Evolutionary conservation across 2,888 invertebrate species (phyloP).

Genomic region (Drosophila helvetica): DNA sequence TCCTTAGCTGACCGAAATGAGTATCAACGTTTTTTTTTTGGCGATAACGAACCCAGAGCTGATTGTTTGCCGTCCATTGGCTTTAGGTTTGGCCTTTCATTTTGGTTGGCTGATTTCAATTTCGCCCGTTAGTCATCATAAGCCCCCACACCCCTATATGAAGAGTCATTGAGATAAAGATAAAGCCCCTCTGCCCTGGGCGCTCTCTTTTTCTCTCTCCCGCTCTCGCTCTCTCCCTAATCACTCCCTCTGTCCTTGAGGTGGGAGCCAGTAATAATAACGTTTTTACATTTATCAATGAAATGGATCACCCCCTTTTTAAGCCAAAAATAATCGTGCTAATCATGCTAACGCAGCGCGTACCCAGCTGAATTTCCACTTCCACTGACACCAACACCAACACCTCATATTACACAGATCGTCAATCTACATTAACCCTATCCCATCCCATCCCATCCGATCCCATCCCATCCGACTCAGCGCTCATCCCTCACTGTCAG

Average conservation of each 20-base stretch:
- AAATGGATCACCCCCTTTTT: background rate
- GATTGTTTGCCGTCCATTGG: conserved; percentile 23
- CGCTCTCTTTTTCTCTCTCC: background rate
- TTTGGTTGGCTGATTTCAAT: conserved; percentile 71
- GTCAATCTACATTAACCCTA: conserved; percentile 35
- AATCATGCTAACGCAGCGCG: conserved; percentile 1
- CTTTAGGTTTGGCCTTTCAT: conserved; percentile 51
- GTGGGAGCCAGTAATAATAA: conserved; percentile 7
- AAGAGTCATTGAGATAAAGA: conserved; percentile 59
- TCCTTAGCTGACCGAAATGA: conserved; percentile 23
- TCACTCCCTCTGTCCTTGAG: background rate
- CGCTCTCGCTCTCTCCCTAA: conserved; percentile 4
- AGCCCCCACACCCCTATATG: conserved; percentile 1
- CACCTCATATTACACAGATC: conserved; percentile 28
- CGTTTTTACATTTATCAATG: conserved; percentile 31
- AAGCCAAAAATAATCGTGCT: background rate
- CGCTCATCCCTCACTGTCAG: background rate
- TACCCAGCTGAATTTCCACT: conserved; percentile 1
- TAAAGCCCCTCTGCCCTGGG: conserved; percentile 30
- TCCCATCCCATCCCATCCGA: background rate
- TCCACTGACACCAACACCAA: no score
- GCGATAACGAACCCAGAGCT: conserved; percentile 15
- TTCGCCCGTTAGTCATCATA: conserved; percentile 52
- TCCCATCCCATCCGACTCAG: no score
- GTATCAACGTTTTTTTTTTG: conserved; percentile 20